These are phyloP conservation scores for Bujurquina vittata DNA, from an alignment of 2,113 vertebrate species.

Conservation along the genomic window DNA sequence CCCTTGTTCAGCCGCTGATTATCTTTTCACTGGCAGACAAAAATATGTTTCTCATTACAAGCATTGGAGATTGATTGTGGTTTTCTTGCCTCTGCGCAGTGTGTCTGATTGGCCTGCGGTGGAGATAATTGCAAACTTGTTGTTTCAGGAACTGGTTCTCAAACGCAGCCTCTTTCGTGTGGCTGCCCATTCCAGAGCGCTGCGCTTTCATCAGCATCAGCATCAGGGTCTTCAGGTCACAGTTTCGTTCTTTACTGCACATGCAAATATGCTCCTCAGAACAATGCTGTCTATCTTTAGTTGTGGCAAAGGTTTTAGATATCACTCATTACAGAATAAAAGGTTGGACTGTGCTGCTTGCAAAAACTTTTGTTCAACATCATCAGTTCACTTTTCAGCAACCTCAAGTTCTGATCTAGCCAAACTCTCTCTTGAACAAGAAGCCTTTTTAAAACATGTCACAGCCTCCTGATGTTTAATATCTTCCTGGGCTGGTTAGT, in stretches of 20 bases:
- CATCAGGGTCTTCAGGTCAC: slow-evolving; percentile 42
- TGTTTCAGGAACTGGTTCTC: slow-evolving; percentile 52
- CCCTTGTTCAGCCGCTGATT: slow-evolving; percentile 66
- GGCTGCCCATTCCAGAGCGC: slow-evolving; percentile 14
- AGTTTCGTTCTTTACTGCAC: slow-evolving; percentile 27
- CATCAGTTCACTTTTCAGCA: neutral
- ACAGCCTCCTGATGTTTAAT: slow-evolving; percentile 5
- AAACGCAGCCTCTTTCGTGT: slow-evolving; percentile 29
- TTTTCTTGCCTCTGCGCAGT: slow-evolving; percentile 37
- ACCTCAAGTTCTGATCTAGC: neutral
- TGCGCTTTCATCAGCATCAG: slow-evolving; percentile 42
- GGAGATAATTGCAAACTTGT: slow-evolving; percentile 70
- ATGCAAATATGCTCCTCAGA: slow-evolving; percentile 44
- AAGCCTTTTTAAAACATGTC: neutral
- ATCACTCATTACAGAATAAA: slow-evolving; percentile 14
- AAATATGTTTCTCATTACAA: slow-evolving; percentile 77
- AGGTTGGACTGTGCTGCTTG: neutral
- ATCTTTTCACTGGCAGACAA: slow-evolving; percentile 64
- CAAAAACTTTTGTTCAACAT: neutral
- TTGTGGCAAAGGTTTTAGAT: slow-evolving; percentile 4
- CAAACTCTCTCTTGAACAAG: neutral
- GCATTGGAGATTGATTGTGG: slow-evolving; percentile 68
- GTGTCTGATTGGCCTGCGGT: slow-evolving; percentile 67
- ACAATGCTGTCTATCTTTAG: slow-evolving; percentile 23
- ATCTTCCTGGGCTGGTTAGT: neutral